Evolutionary conservation across 1,140 invertebrate species (phyloP).

Genomic region (Palaemon carinicauda): DNA sequence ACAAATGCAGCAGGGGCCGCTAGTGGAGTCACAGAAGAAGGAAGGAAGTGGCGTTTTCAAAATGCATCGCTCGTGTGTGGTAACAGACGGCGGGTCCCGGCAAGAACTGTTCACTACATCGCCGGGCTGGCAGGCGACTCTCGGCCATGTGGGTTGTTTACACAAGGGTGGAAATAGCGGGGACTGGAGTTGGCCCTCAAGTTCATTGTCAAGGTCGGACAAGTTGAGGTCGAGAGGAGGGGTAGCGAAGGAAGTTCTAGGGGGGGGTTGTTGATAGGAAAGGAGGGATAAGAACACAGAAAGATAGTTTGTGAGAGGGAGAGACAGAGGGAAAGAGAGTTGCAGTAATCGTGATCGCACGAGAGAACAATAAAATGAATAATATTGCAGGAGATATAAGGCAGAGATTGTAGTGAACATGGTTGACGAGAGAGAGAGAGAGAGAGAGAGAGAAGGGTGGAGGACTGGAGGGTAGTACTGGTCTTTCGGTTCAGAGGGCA

Average conservation of each 20-base stretch:
- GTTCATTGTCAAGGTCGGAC: constrained; percentile 48
- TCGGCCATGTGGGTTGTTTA: background rate
- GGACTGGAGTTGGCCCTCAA: constrained; percentile 21
- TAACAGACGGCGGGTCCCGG: constrained; percentile 42
- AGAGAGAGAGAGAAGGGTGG: background rate
- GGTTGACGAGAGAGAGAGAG: background rate
- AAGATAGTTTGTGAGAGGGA: background rate
- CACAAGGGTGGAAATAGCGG: constrained; percentile 30
- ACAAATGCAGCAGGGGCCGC: background rate
- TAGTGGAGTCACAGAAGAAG: background rate
- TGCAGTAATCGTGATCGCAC: background rate
- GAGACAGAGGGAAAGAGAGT: background rate
- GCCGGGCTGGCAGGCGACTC: background rate
- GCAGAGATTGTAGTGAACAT: background rate
- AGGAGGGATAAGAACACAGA: background rate
- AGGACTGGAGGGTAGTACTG: background rate
- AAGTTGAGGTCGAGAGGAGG: constrained; percentile 37
- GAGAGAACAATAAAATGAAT: background rate
- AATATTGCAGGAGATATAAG: background rate
- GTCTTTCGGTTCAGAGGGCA: too few species aligned
- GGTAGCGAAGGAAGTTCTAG: background rate
- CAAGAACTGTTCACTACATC: background rate
- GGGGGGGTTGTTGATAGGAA: background rate
- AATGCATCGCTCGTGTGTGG: constrained; percentile 41
- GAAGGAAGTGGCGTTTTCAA: constrained; percentile 12